phyloP scores from a whole-genome alignment of 2,113 vertebrate species.

The Sarotherodon lohbergeri region DNA sequence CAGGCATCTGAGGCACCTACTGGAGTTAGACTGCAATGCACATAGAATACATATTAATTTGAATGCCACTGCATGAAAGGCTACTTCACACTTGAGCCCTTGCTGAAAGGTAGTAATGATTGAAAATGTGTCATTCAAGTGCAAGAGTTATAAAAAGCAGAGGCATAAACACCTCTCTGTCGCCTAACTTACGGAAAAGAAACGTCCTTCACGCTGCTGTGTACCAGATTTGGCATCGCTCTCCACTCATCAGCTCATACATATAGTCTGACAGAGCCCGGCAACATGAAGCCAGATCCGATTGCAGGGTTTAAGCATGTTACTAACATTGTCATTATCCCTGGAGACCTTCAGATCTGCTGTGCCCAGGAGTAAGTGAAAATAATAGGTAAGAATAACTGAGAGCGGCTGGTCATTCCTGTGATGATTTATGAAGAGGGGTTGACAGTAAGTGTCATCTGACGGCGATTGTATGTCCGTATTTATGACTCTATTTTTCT shows the following conservation, averaged over 20 bases:
- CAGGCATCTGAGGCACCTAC: not conserved
- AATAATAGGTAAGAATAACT: constrained; percentile 49
- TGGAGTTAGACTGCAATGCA: not conserved
- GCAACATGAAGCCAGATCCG: constrained; percentile 37
- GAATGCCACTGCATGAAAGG: not conserved
- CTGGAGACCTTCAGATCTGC: constrained; percentile 5
- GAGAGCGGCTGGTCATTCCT: constrained; percentile 41
- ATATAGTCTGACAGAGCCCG: not conserved
- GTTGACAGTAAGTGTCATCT: constrained; percentile 27
- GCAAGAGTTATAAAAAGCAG: constrained; percentile 43
- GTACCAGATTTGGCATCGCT: constrained; percentile 26
- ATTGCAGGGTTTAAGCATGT: constrained; percentile 54
- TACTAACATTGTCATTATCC: constrained; percentile 57
- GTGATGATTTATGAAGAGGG: constrained; percentile 51
- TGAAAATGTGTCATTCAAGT: constrained; percentile 28
- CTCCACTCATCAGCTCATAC: constrained; percentile 10
- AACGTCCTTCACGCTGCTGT: constrained; percentile 8
- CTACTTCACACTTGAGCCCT: constrained; percentile 26
- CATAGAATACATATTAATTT: not conserved
- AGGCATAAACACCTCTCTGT: not conserved
- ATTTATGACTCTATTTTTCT: constrained; percentile 30
- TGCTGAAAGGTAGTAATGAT: constrained; percentile 22
- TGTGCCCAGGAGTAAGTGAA: constrained; percentile 28
- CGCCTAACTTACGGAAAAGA: constrained; percentile 15
- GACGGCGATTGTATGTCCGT: not conserved